Evolutionary conservation across 2,888 invertebrate genomes (phyloP), one percentile per base, ranked within the genome.

Genomic region (Diloba caeruleocephala): DNA sequence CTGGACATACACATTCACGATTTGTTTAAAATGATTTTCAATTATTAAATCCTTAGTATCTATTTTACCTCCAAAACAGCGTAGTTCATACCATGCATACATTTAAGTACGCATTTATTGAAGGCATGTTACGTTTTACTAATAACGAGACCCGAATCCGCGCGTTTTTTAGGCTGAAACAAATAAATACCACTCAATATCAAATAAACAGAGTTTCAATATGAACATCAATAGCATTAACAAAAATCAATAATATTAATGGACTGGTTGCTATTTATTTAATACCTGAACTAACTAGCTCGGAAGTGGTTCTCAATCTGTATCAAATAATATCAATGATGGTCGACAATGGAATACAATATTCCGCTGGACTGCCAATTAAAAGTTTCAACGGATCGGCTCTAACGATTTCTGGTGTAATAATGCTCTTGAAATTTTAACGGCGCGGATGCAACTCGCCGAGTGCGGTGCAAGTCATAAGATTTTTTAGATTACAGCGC

Each of bases 301-400:
- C n/a, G 15, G n/a, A 36, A 59, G 38, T 57, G 46, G 62, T 74
- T 78, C 60, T 74, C 71, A 70, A 72, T 61, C 56, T 72, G 74
- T 82, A 67, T 72, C 72, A 74, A 80, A 76, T 79, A 78, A 76
- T 79, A 81, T 80, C 81, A 79, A 75, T 82, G 78, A 79, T 78
- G 75, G 75, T 82, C 62, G 71, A 74, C 78, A 80, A 79, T 83
- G 82, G 78, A 80, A 81, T 85, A 84, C 84, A 84, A 81, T 83
- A 85, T 83, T 82, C 79, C 68, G 65, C 74, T 75, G 78, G 76
- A 74, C 81, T 75, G 84, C 91, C 90, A 92, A 92, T 92, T 92
- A 92, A 91, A 92, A 92, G 88, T 92, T 92, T 72, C 71, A 70
- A 57, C 71, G 76, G 77, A 79, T 83, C 79, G 77, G 78, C 76